These are phyloP conservation scores for Ardeotis arabs DNA, from an alignment of 2,113 vertebrate species.

Conservation along the genomic window DNA sequence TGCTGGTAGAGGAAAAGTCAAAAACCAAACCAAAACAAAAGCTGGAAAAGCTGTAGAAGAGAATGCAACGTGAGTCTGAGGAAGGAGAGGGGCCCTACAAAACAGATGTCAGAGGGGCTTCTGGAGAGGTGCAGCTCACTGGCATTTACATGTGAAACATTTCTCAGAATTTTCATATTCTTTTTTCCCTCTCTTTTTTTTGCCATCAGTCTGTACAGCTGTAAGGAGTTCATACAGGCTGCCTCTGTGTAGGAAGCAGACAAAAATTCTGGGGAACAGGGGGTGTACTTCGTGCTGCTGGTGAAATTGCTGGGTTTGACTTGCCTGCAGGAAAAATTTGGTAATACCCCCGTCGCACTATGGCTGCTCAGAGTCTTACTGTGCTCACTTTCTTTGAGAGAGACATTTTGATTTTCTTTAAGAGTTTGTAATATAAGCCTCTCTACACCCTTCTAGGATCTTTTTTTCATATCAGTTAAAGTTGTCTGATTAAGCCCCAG, in stretches of 20 bases:
- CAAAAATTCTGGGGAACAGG: background rate
- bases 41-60: background rate
- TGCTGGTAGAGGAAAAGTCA: background rate
- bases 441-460: background rate
- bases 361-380: background rate
- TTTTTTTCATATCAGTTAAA: background rate
- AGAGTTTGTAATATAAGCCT: background rate
- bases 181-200: background rate
- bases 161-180: background rate
- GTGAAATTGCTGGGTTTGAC: slow-evolving; percentile 27
- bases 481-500: background rate
- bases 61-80: background rate
- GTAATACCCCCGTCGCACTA: background rate
- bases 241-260: slow-evolving; percentile 34
- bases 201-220: background rate
- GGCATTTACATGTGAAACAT: background rate
- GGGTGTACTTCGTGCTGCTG: background rate
- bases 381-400: background rate
- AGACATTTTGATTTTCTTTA: background rate
- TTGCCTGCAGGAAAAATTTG: background rate
- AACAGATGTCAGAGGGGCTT: fast-evolving
- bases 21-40: background rate
- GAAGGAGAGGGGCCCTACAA: background rate
- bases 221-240: background rate
- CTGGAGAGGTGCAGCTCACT: background rate